Evolutionary conservation across 2,113 vertebrate species (phyloP).

Genomic region (Eulemur macaco): DNA sequence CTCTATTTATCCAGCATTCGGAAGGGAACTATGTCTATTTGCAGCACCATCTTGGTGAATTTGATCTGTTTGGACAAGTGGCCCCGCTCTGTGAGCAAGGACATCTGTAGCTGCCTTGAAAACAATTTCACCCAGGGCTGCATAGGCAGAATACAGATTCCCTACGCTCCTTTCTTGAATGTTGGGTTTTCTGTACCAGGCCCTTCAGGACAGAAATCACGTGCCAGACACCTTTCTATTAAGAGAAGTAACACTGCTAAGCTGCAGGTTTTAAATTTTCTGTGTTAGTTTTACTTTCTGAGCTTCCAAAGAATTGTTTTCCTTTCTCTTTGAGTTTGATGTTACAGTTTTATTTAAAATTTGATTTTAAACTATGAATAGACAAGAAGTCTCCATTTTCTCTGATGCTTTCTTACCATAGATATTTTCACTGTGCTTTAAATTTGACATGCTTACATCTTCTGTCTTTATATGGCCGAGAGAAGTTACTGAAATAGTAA

Average conservation of each 20-base stretch:
- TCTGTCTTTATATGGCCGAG: neutral
- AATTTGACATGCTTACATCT: neutral
- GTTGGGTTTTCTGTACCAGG: neutral
- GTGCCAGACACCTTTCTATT: neutral
- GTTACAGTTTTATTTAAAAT: neutral
- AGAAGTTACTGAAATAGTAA: neutral
- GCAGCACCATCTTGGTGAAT: too few relatives aligned
- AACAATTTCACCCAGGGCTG: neutral
- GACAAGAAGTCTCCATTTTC: neutral
- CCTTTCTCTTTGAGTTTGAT: neutral
- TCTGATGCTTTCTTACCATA: neutral
- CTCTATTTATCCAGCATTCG: neutral
- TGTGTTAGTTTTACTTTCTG: neutral
- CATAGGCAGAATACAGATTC: neutral
- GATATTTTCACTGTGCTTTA: neutral
- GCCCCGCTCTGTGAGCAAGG: neutral
- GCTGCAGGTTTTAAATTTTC: accelerated
- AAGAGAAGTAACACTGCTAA: neutral
- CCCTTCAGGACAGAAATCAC: accelerated
- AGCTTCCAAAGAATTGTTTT: neutral
- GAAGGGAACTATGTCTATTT: neutral
- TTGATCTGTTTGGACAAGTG: neutral
- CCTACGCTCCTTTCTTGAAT: neutral
- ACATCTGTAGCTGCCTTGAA: neutral
- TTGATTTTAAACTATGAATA: neutral